A percentile compares a stretch with the other conserved stretches of the same genome.
These are phyloP conservation scores for Cylloceria caligata DNA, from an alignment of 2,888 invertebrate genomes.

Conservation along the genomic window DNA sequence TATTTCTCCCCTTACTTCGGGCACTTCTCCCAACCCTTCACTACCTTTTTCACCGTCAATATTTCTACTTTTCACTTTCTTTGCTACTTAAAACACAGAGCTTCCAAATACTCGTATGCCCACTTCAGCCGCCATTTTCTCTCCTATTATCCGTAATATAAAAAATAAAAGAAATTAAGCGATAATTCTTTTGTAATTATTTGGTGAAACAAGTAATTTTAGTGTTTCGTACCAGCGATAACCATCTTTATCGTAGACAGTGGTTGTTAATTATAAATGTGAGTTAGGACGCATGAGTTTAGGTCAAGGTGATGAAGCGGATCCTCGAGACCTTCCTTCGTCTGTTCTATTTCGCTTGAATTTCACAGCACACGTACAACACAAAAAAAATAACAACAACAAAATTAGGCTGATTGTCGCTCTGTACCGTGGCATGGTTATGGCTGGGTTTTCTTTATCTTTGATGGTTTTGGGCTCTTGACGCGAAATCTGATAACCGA, in stretches of 20 bases:
- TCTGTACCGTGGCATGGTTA: slow-evolving; percentile 81
- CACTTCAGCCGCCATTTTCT: no score
- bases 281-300: slow-evolving; percentile 39
- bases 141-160: no score
- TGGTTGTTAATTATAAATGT: slow-evolving; percentile 18
- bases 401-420: slow-evolving; percentile 58
- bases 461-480: slow-evolving; percentile 61
- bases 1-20: no score
- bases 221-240: neutral
- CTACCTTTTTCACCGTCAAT: no score
- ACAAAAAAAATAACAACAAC: neutral
- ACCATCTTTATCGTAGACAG: neutral
- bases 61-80: no score
- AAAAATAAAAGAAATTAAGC: neutral
- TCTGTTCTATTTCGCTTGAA: slow-evolving; percentile 27
- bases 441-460: slow-evolving; percentile 64
- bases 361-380: slow-evolving; percentile 16
- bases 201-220: no score
- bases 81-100: no score
- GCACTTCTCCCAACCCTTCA: no score
- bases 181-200: neutral
- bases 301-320: slow-evolving; percentile 4
- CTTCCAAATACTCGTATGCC: no score
- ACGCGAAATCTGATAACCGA: slow-evolving; percentile 1
- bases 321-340: slow-evolving; percentile 23